Evolutionary conservation across 2,888 invertebrate species (phyloP).

Genomic region (Dicycla oo): DNA sequence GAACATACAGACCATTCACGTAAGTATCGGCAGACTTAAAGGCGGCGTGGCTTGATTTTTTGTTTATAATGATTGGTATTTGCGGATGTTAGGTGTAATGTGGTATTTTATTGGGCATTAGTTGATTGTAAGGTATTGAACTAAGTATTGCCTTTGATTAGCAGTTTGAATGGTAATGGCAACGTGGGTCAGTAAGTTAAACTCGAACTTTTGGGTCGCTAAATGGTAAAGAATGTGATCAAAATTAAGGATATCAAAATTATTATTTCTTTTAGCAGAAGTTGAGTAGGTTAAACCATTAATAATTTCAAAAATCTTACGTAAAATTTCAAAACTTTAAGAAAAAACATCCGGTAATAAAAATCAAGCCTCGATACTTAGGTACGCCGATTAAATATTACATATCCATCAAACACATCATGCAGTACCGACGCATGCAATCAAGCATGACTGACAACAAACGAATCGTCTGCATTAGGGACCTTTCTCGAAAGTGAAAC

Average conservation of each 20-base stretch:
- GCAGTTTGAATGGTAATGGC: slow-evolving; percentile 2
- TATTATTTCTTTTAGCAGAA: not conserved
- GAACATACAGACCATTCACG: slow-evolving; percentile 21
- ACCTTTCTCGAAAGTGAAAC: slow-evolving; percentile 64
- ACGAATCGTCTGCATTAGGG: slow-evolving; percentile 51
- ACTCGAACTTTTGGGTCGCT: not conserved
- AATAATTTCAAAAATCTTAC: not conserved
- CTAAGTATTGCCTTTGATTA: slow-evolving; percentile 23
- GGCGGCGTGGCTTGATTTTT: slow-evolving; percentile 33
- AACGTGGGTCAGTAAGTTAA: not conserved
- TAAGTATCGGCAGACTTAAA: slow-evolving; percentile 38
- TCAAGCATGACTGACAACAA: slow-evolving; percentile 51
- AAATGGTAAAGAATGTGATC: not conserved
- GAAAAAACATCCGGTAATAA: slow-evolving; percentile 8
- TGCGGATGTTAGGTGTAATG: slow-evolving; percentile 22
- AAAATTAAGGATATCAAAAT: not conserved
- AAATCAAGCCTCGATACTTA: slow-evolving; percentile 13
- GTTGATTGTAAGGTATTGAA: slow-evolving; percentile 29
- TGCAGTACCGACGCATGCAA: slow-evolving; percentile 53
- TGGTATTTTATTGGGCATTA: slow-evolving; percentile 19
- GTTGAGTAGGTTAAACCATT: not conserved
- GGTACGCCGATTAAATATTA: slow-evolving; percentile 40
- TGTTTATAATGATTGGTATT: slow-evolving; percentile 31
- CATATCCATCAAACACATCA: slow-evolving; percentile 45
- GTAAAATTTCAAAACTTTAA: not conserved